Evolutionary conservation across 2,888 invertebrate species (phyloP).

Genomic region (Noctua pronuba): DNA sequence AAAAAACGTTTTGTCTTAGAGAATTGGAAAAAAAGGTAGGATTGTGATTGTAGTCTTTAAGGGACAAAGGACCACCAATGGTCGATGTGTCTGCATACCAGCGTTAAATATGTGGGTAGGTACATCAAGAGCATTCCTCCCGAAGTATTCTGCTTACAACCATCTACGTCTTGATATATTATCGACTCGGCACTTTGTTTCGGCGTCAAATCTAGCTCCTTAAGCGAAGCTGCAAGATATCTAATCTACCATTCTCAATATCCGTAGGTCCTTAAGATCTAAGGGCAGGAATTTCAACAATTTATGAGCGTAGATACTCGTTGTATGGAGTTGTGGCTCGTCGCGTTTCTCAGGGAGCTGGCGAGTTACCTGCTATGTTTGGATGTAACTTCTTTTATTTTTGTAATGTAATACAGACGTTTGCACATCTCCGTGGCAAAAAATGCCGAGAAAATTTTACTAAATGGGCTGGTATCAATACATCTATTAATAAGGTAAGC

Average conservation of each 20-base stretch:
- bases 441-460: background rate
- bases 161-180: constrained; percentile 60
- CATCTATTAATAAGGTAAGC: background rate
- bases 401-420: background rate
- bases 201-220: constrained; percentile 53
- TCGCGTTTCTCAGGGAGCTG: background rate
- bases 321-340: constrained; percentile 10
- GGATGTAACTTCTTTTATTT: background rate
- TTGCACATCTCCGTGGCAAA: background rate
- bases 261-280: constrained; percentile 21
- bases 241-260: constrained; percentile 40
- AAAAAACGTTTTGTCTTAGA: constrained; percentile 20
- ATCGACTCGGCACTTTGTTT: constrained; percentile 37
- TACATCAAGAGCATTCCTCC: constrained; percentile 47
- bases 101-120: constrained; percentile 19
- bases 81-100: constrained; percentile 30
- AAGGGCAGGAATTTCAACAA: constrained; percentile 38
- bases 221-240: constrained; percentile 41
- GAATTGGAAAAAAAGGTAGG: constrained; percentile 13
- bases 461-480: background rate
- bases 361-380: background rate
- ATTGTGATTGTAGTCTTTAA: constrained; percentile 37
- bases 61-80: constrained; percentile 53
- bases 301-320: constrained; percentile 26
- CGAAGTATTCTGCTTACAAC: constrained; percentile 35